These are phyloP conservation scores for Rhamnusium bicolor DNA, from an alignment of 2,888 invertebrate species.

Conservation along the genomic window DNA sequence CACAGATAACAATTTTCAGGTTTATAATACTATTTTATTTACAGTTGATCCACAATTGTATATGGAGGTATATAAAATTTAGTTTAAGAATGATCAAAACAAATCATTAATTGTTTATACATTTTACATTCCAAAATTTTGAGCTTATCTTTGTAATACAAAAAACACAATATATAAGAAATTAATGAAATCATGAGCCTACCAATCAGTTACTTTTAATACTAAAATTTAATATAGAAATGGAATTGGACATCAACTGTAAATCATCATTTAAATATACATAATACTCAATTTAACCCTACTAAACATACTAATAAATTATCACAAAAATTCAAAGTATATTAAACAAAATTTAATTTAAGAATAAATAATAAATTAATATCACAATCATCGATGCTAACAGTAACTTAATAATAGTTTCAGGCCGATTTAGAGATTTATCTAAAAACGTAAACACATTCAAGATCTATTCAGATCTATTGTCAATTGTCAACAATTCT, in stretches of 20 bases:
- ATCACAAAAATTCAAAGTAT: slow-evolving; percentile 25
- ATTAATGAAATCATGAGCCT: too few species aligned
- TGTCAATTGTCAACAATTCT: slow-evolving; percentile 11
- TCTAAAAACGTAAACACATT: slow-evolving; percentile 20
- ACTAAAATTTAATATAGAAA: background rate
- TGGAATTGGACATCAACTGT: slow-evolving; percentile 18
- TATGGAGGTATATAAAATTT: background rate
- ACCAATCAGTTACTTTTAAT: too few species aligned
- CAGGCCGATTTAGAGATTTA: slow-evolving; percentile 15
- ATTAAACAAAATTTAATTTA: slow-evolving; percentile 42
- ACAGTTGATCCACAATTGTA: slow-evolving; percentile 18
- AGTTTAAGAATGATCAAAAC: too few species aligned
- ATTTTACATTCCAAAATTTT: too few species aligned
- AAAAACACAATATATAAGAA: too few species aligned
- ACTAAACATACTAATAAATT: slow-evolving; percentile 25
- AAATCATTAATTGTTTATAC: too few species aligned
- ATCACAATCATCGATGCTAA: slow-evolving; percentile 61
- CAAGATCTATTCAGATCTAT: slow-evolving; percentile 31
- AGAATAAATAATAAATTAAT: slow-evolving; percentile 55
- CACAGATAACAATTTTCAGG: background rate
- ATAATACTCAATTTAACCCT: slow-evolving; percentile 9
- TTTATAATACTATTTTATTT: slow-evolving; percentile 12
- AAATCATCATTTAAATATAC: background rate
- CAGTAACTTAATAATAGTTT: slow-evolving; percentile 21
- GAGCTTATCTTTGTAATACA: too few species aligned